Evolutionary conservation across 2,888 invertebrate species (phyloP).

Genomic region (Catocala nupta): DNA sequence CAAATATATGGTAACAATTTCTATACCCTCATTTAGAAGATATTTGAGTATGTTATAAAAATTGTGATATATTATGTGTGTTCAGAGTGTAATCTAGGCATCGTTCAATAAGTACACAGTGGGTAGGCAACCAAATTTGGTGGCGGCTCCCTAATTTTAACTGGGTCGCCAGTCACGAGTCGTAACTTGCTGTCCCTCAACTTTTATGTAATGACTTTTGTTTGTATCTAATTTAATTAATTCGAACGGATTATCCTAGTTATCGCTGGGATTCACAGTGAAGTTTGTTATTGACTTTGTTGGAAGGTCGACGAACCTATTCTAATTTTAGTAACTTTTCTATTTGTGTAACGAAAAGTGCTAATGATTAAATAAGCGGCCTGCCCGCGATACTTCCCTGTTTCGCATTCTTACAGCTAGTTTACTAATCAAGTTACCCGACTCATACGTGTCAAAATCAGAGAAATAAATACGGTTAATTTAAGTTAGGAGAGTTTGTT

Average conservation of each 20-base stretch:
- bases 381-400: slow-evolving; percentile 55
- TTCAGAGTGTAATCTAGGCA: background rate
- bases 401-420: slow-evolving; percentile 56
- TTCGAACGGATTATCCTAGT: slow-evolving; percentile 78
- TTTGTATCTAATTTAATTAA: slow-evolving; percentile 84
- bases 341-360: slow-evolving; percentile 54
- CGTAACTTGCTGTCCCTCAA: slow-evolving; percentile 65
- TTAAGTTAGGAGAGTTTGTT: slow-evolving; percentile 75
- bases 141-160: slow-evolving; percentile 56
- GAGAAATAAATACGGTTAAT: slow-evolving; percentile 74
- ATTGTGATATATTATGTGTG: background rate
- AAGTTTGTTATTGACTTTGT: slow-evolving; percentile 68
- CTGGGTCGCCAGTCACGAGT: slow-evolving; percentile 58
- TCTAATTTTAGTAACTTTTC: slow-evolving; percentile 58
- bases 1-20: background rate
- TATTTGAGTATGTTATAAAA: background rate
- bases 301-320: slow-evolving; percentile 63
- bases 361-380: slow-evolving; percentile 59
- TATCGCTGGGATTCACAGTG: slow-evolving; percentile 72
- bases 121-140: slow-evolving; percentile 37
- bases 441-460: slow-evolving; percentile 75
- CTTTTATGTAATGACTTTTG: slow-evolving; percentile 77
- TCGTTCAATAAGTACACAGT: slow-evolving; percentile 4
- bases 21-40: background rate
- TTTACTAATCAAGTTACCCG: slow-evolving; percentile 65